These are phyloP conservation scores for Tenualosa ilisha DNA, from an alignment of 2,797 vertebrate species.

Conservation along the genomic window DNA sequence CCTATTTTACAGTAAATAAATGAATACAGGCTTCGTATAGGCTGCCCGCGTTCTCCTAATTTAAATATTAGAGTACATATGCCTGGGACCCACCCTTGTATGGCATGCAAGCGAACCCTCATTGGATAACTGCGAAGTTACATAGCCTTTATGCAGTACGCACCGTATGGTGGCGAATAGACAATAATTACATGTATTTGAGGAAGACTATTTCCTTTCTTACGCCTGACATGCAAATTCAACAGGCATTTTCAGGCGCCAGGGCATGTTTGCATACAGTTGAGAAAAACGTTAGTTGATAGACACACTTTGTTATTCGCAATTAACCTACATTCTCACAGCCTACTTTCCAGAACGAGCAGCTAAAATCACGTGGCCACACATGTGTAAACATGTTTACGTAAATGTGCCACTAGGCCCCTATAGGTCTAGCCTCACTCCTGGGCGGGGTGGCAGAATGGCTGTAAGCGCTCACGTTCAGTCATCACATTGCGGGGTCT, in stretches of 20 bases:
- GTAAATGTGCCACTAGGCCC: not conserved
- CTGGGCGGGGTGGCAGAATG: not conserved
- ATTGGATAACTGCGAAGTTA: not conserved
- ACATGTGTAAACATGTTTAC: not conserved
- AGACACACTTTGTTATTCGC: not conserved
- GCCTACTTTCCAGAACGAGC: not conserved
- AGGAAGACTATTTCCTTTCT: no score
- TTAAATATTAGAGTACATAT: slow-evolving; percentile 49
- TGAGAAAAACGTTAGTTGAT: not conserved
- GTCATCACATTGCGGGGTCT: not conserved
- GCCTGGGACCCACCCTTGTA: not conserved
- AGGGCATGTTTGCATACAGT: not conserved
- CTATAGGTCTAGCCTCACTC: not conserved
- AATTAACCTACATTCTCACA: not conserved
- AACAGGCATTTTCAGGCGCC: not conserved
- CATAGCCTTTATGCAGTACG: not conserved
- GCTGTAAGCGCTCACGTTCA: not conserved
- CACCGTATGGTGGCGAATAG: not conserved
- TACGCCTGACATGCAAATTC: no score
- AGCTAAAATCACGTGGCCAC: not conserved
- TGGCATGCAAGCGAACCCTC: not conserved
- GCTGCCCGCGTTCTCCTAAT: not conserved
- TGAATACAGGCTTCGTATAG: slow-evolving; percentile 41
- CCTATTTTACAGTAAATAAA: not conserved
- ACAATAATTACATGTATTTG: not conserved